These are phyloP conservation scores for Parnassius apollo DNA, from an alignment of 2,888 invertebrate genomes.

Conservation along the genomic window DNA sequence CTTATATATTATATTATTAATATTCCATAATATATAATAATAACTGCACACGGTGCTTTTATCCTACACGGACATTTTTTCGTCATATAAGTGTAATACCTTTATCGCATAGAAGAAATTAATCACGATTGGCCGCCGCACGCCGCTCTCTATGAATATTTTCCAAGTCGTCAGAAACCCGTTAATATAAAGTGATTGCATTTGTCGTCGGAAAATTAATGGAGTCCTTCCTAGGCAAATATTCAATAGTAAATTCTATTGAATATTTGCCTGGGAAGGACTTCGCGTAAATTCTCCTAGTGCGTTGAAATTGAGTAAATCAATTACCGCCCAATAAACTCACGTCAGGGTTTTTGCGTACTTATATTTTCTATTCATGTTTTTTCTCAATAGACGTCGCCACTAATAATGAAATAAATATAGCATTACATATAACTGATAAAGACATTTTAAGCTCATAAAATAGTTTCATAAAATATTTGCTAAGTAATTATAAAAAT, in stretches of 20 bases:
- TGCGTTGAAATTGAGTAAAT: slow-evolving; percentile 11
- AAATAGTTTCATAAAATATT: slow-evolving; percentile 25
- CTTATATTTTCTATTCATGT: not conserved
- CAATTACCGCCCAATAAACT: not conserved
- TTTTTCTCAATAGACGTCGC: not conserved
- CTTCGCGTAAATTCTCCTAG: slow-evolving; percentile 5
- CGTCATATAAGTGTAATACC: slow-evolving; percentile 25
- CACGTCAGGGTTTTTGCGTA: not conserved
- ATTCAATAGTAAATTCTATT: slow-evolving; percentile 28
- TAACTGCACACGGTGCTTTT: slow-evolving; percentile 11
- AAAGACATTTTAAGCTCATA: not conserved
- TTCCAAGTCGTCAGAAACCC: slow-evolving; percentile 47
- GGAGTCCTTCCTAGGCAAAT: slow-evolving; percentile 37
- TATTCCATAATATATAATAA: not conserved
- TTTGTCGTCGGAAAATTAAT: slow-evolving; percentile 46
- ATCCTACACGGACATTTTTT: slow-evolving; percentile 20
- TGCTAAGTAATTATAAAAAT: slow-evolving; percentile 30
- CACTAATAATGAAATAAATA: not conserved
- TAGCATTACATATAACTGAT: not conserved
- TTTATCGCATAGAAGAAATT: slow-evolving; percentile 49
- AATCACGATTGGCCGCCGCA: slow-evolving; percentile 46
- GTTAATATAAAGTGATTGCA: slow-evolving; percentile 45
- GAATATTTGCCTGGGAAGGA: too few relatives aligned
- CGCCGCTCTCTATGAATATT: slow-evolving; percentile 45
- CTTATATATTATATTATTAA: too few relatives aligned